Conservation (phyloP, 2,797 vertebrate species). For the Myotis findleyi region DNA sequence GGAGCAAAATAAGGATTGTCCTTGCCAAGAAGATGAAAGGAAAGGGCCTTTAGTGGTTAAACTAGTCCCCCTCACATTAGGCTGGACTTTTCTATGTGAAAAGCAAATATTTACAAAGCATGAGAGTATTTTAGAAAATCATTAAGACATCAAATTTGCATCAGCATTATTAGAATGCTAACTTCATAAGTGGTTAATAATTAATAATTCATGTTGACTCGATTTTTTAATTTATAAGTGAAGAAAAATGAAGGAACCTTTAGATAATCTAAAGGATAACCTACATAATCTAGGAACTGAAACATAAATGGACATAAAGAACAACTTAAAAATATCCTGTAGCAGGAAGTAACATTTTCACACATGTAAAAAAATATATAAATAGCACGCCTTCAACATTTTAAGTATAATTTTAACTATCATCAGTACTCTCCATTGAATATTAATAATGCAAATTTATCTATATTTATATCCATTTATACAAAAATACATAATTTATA, state of each 20-base stretch:
- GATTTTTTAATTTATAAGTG: background rate
- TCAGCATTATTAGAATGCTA: background rate
- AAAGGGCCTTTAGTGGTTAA: background rate
- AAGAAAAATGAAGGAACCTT: background rate
- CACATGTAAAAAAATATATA: background rate
- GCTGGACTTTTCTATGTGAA: background rate
- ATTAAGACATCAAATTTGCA: background rate
- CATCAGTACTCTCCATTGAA: background rate
- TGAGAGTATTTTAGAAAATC: background rate
- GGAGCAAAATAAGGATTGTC: background rate
- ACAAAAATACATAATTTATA: background rate
- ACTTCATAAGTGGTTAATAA: background rate
- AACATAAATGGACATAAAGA: background rate
- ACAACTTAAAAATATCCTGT: background rate
- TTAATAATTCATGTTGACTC: background rate
- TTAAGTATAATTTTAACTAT: background rate
- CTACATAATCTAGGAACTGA: background rate
- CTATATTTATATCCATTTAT: background rate
- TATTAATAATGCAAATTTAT: background rate
- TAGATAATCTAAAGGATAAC: background rate
- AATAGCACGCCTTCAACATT: background rate
- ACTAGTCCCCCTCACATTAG: background rate
- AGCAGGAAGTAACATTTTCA: background rate
- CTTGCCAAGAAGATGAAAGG: background rate
- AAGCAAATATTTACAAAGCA: background rate